Evolutionary conservation across 2,888 invertebrate genomes (phyloP).

Genomic region (Rotaria socialis): DNA sequence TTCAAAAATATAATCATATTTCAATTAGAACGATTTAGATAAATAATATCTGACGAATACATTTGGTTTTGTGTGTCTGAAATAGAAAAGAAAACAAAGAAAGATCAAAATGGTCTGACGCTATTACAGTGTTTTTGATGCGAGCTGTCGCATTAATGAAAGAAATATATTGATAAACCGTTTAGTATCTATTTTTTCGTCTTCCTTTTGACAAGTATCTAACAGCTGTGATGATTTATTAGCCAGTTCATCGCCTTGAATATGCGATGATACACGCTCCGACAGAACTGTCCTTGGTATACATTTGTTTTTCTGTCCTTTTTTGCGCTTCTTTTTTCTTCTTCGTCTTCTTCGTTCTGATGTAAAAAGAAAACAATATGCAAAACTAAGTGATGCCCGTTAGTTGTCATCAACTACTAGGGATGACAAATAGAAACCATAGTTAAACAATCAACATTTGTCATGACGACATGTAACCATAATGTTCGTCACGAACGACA

Average conservation of each 20-base stretch:
- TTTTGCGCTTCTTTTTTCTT: not conserved
- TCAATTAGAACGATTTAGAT: no score
- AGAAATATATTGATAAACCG: not conserved
- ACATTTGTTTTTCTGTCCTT: not conserved
- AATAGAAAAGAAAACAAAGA: no score
- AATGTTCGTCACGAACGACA: not conserved
- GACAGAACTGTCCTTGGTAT: not conserved
- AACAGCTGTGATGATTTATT: not conserved
- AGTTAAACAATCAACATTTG: not conserved
- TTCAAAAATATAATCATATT: no score
- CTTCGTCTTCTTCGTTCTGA: not conserved
- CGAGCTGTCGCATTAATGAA: not conserved
- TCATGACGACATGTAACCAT: not conserved
- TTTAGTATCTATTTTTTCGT: no score
- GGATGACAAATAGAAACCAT: not conserved
- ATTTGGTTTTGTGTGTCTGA: no score
- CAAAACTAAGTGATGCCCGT: not conserved
- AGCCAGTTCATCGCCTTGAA: not conserved
- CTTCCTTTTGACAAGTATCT: no score
- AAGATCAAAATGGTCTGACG: no score
- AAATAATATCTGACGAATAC: no score
- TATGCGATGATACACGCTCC: not conserved
- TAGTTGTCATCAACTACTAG: not conserved
- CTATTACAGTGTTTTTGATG: not conserved
- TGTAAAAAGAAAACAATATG: not conserved